Evolutionary conservation across 2,888 invertebrate genomes (phyloP).

Genomic region (Epicampocera succincta): DNA sequence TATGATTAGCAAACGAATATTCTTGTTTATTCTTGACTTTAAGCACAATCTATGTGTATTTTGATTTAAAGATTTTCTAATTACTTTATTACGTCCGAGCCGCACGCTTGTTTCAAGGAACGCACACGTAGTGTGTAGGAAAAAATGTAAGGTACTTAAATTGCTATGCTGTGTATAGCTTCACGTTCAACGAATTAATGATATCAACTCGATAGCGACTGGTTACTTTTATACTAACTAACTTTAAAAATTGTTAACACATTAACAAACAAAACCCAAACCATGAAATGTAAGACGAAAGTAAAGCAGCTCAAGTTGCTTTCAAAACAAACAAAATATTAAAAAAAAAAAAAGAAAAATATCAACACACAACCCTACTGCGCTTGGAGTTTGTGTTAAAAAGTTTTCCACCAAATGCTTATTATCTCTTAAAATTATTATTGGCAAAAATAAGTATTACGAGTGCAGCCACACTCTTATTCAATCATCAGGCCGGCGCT

Average conservation of each 20-base stretch:
- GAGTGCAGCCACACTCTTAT: conserved; percentile 55
- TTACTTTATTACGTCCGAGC: conserved; percentile 66
- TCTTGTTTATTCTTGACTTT: not conserved
- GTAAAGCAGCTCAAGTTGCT: conserved; percentile 51
- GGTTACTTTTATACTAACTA: conserved; percentile 79
- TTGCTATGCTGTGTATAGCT: conserved; percentile 74
- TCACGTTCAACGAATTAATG: conserved; percentile 81
- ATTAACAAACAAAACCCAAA: conserved; percentile 32
- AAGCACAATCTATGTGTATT: conserved; percentile 25
- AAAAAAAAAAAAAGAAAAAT: not conserved
- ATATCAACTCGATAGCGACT: conserved; percentile 78
- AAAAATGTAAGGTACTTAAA: conserved; percentile 47
- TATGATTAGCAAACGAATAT: conserved; percentile 73
- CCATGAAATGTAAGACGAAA: conserved; percentile 56
- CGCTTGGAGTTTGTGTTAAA: conserved; percentile 6
- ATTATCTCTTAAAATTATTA: conserved; percentile 47
- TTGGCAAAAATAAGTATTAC: conserved; percentile 31
- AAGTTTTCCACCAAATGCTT: conserved; percentile 44
- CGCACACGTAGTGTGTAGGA: conserved; percentile 69
- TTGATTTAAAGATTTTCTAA: not conserved
- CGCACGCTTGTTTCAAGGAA: conserved; percentile 70
- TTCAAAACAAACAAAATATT: conserved; percentile 4
- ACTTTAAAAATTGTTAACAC: conserved; percentile 17
- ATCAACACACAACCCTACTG: conserved; percentile 31
- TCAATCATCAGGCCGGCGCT: conserved; percentile 17